Evolutionary conservation across 2,888 invertebrate genomes (phyloP).

Genomic region (Epirrhoe alternata): DNA sequence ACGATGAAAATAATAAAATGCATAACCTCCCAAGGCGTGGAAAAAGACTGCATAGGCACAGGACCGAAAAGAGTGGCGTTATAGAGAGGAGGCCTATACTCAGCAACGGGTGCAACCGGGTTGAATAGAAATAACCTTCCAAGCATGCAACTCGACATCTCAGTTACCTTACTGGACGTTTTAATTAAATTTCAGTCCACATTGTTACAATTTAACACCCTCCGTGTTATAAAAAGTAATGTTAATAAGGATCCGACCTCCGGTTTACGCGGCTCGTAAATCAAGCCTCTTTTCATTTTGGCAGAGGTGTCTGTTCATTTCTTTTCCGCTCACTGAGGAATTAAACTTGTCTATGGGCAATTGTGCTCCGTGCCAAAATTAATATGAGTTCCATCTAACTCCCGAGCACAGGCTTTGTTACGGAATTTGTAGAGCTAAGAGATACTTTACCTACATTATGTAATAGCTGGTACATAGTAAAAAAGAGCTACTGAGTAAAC

Average conservation of each 20-base stretch:
- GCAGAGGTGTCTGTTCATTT: conserved; percentile 79
- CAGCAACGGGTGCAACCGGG: no score
- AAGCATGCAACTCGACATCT: conserved; percentile 68
- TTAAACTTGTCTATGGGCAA: conserved; percentile 77
- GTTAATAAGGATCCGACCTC: conserved; percentile 78
- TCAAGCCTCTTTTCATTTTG: conserved; percentile 80
- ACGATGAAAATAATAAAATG: conserved; percentile 45
- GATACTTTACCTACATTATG: not conserved
- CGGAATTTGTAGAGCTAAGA: conserved; percentile 14
- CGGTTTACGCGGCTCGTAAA: conserved; percentile 77
- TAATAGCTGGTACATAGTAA: not conserved
- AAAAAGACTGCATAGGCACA: no score
- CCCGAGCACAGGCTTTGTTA: conserved; percentile 12
- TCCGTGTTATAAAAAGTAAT: conserved; percentile 82
- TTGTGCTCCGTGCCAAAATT: conserved; percentile 62
- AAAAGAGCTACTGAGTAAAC: no score
- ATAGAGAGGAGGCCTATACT: no score
- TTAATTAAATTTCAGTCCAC: conserved; percentile 82
- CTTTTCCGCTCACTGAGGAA: conserved; percentile 71
- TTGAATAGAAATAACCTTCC: conserved; percentile 51
- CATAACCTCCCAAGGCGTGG: conserved; percentile 52
- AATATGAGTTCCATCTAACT: conserved; percentile 50
- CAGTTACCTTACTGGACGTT: conserved; percentile 76
- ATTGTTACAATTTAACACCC: conserved; percentile 79
- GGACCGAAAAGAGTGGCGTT: no score